Conservation (phyloP, 2,797 vertebrate species). For the Apogon talboti region DNA sequence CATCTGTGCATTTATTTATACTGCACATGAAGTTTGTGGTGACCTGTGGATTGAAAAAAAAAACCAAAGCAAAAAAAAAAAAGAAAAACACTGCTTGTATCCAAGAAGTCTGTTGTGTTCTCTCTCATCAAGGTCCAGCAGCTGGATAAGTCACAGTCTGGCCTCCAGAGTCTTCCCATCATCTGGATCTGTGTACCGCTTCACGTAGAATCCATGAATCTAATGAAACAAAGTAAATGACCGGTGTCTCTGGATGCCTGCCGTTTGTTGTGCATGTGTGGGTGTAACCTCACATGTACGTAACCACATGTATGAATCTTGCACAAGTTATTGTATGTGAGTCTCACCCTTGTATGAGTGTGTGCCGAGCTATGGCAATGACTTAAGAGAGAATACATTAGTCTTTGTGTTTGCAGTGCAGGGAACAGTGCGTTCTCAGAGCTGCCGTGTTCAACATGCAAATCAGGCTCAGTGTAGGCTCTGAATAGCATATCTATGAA, state of each 20-base stretch:
- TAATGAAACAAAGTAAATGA: not conserved
- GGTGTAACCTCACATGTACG: not conserved
- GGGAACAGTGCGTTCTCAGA: constrained; percentile 41
- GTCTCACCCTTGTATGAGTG: not conserved
- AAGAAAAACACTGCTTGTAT: not conserved
- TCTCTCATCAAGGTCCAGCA: not conserved
- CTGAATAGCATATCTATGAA: constrained; percentile 37
- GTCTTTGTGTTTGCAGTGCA: constrained; percentile 42
- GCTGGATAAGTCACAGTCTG: not conserved
- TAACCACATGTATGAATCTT: not conserved
- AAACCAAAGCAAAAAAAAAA: too few relatives aligned
- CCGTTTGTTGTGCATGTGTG: not conserved
- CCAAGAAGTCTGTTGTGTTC: not conserved
- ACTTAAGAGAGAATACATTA: constrained; percentile 49
- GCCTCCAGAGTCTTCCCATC: constrained; percentile 1
- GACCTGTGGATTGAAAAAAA: not conserved
- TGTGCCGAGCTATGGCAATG: constrained; percentile 17
- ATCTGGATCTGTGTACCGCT: not conserved
- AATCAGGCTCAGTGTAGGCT: constrained; percentile 32
- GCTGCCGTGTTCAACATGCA: constrained; percentile 34
- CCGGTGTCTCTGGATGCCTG: not conserved
- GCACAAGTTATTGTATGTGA: not conserved
- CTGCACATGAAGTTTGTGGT: not conserved
- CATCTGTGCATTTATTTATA: not conserved
- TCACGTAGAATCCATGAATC: not conserved